Evolutionary conservation across 2,113 vertebrate genomes (phyloP).

Genomic region (Hiodon tergisus): DNA sequence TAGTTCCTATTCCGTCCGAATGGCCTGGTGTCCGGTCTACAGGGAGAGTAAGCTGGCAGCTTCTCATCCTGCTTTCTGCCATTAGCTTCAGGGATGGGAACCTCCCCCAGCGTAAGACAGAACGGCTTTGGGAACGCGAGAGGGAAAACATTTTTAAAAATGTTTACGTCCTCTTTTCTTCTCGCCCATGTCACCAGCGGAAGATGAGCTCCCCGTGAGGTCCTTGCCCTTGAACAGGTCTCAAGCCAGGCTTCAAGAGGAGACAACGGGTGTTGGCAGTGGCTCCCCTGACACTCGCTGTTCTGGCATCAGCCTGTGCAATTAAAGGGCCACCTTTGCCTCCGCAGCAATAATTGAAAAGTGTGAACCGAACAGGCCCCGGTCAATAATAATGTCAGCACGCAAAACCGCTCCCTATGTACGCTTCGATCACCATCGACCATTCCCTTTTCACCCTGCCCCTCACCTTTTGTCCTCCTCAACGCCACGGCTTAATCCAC

Average conservation of each 20-base stretch:
- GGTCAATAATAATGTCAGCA: constrained; percentile 74
- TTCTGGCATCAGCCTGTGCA: constrained; percentile 68
- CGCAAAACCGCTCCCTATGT: constrained; percentile 55
- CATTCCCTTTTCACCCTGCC: constrained; percentile 42
- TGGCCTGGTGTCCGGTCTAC: too few relatives aligned
- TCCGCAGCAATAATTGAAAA: constrained; percentile 74
- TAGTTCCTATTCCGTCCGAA: too few relatives aligned
- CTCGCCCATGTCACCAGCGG: constrained; percentile 35
- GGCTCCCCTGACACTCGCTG: constrained; percentile 69
- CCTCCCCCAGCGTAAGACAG: too few relatives aligned
- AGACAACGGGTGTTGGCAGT: constrained; percentile 58
- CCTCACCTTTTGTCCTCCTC: constrained; percentile 74
- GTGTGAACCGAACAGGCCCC: constrained; percentile 69
- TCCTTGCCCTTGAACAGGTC: constrained; percentile 78
- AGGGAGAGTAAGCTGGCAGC: too few relatives aligned
- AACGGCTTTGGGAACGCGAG: too few relatives aligned
- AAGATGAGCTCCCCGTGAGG: constrained; percentile 49
- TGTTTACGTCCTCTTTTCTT: too few relatives aligned
- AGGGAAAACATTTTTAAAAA: too few relatives aligned
- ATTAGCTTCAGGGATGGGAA: too few relatives aligned
- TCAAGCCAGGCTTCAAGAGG: constrained; percentile 66
- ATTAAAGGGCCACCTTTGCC: constrained; percentile 71
- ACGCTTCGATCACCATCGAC: constrained; percentile 44
- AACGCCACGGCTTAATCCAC: constrained; percentile 74
- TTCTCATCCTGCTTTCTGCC: too few relatives aligned